Conservation (phyloP, 2,113 vertebrate species). For the Anser cygnoides region DNA sequence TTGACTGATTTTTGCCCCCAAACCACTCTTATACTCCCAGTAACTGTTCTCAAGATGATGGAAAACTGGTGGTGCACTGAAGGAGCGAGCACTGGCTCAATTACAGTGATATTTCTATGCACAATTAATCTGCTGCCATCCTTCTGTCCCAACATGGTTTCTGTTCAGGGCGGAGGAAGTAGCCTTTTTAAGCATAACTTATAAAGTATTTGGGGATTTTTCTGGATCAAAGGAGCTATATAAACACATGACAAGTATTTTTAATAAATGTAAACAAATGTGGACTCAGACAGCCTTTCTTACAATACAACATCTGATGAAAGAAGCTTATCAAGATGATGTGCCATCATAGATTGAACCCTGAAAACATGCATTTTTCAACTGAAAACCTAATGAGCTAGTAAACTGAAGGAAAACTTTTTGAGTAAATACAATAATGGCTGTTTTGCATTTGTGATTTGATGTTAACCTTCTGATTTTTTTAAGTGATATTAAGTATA, state of each 20-base stretch:
- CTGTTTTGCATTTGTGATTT: conserved; percentile 68
- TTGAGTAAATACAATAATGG: conserved; percentile 55
- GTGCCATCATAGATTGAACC: conserved; percentile 6
- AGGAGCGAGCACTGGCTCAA: neutral
- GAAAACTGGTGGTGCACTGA: neutral
- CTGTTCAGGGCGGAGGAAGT: neutral
- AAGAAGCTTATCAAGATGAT: conserved; percentile 17
- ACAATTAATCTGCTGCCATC: neutral
- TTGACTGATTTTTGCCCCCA: neutral
- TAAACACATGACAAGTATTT: conserved; percentile 58
- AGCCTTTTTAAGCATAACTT: conserved; percentile 7
- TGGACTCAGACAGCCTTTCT: neutral
- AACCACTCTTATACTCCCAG: neutral
- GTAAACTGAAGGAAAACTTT: conserved; percentile 2
- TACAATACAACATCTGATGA: conserved; percentile 29
- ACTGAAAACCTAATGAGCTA: conserved; percentile 25
- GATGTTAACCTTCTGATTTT: conserved; percentile 59
- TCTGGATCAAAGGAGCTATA: conserved; percentile 29
- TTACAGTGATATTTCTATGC: neutral
- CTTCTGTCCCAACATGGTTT: neutral
- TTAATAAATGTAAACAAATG: conserved; percentile 61
- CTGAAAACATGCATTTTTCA: conserved; percentile 30
- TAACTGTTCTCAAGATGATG: neutral
- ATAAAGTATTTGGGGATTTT: conserved; percentile 16
- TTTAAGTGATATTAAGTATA: conserved; percentile 61